phyloP scores from a whole-genome alignment of 30 jellyfish, hydroid and myxozoan genomes.

The Sanderia malayensis region DNA sequence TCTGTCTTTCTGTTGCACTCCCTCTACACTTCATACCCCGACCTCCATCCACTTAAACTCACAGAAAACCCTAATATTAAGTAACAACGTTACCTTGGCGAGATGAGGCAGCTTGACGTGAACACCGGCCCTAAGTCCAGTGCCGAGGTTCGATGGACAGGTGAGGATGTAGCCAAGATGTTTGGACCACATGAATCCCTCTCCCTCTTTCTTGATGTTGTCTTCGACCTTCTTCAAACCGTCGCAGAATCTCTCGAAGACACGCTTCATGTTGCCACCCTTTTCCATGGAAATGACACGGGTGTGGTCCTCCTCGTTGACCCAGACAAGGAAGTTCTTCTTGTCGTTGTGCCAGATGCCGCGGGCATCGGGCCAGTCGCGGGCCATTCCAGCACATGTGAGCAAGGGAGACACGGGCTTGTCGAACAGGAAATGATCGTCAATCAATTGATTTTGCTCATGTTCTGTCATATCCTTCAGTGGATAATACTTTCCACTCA shows the following conservation, averaged over 20 bases:
- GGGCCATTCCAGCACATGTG: slow-evolving; percentile 83
- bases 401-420: slow-evolving; percentile 77
- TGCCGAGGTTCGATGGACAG: slow-evolving; percentile 69
- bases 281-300: slow-evolving; percentile 71
- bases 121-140: slow-evolving; percentile 74
- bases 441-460: slow-evolving; percentile 63
- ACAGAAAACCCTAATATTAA: neutral
- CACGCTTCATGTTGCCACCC: slow-evolving; percentile 67
- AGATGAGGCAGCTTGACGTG: slow-evolving; percentile 55
- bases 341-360: slow-evolving; percentile 83
- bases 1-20: neutral
- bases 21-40: neutral
- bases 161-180: slow-evolving; percentile 66
- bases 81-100: slow-evolving; percentile 15
- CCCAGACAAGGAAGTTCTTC: slow-evolving; percentile 70
- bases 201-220: slow-evolving; percentile 42
- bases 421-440: slow-evolving; percentile 77
- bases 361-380: slow-evolving; percentile 89
- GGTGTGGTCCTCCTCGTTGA: slow-evolving; percentile 61
- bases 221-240: slow-evolving; percentile 58
- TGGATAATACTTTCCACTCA: slow-evolving; percentile 57
- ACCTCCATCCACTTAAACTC: too few relatives aligned
- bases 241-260: slow-evolving; percentile 60
- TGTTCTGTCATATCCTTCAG: slow-evolving; percentile 66
- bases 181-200: slow-evolving; percentile 53